Evolutionary conservation across 2,797 vertebrate species (phyloP), one percentile per base, ranked within the genome.

Genomic region (Falco biarmicus): DNA sequence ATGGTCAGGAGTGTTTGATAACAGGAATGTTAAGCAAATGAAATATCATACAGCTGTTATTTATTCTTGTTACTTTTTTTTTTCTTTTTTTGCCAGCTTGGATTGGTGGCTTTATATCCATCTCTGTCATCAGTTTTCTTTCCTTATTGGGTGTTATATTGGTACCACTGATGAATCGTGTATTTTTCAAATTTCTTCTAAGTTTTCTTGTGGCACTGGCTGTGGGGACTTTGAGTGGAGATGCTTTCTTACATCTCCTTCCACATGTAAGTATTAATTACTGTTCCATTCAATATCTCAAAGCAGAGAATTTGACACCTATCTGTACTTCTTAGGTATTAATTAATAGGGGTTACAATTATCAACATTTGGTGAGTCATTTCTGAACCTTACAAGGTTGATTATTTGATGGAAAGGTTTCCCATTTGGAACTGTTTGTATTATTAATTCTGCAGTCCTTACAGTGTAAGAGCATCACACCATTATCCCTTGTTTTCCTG

Each of bases 161-260:
- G 97, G 99, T 99, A 83, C 99, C 99, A 0, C 98, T 99, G 92
- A 99, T 99, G 98, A 99, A 99, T 97, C 98, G 98, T 6, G 98
- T 99, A 8, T 99, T 99, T 98, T 99, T 99, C 98, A 99, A 99
- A 96, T 99, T 99, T 98, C 98, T 99, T 43, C 98, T 99, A 86
- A 99, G 99, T 98, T 99, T 99, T 97, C 98, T 99, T 96, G 99
- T 99, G 97, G 99, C 99, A 6, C 93, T 99, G 96, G 99, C 99
- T 1, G 99, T 99, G 43, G 99, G 99, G 39, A 99, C 99, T 26
- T 98, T 99, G 92, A 99, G 99, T 59, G 99, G 99, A 65, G 99
- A 99, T 88, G 99, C 99, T 87, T 99, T 99, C 94, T 98, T 99
- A 34, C 99, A 99, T 93, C 99, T 99, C 73, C 99, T 99, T 95